Evolutionary conservation across 2,888 invertebrate species (phyloP).

Genomic region (Zelleria hepariella): DNA sequence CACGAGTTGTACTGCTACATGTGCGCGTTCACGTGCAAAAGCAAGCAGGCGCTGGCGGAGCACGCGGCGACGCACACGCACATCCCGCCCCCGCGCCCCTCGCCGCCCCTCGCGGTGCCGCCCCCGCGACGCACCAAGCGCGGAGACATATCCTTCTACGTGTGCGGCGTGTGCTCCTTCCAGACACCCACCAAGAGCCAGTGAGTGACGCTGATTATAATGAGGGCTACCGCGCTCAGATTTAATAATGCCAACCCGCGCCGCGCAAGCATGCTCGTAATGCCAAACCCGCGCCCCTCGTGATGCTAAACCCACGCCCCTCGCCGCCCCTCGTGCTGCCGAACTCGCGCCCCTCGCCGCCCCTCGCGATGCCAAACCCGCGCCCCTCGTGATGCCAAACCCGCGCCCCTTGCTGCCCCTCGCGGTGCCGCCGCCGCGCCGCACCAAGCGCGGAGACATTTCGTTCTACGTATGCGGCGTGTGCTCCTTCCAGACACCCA

Average conservation of each 20-base stretch:
- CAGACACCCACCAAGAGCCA: constrained; percentile 35
- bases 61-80: constrained; percentile 22
- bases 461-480: constrained; percentile 32
- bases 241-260: no score
- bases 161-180: constrained; percentile 40
- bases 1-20: constrained; percentile 36
- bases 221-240: no score
- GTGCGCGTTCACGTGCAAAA: constrained; percentile 26
- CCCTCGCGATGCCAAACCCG: constrained; percentile 24
- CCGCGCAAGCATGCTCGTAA: no score
- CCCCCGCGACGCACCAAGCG: neutral
- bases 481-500: constrained; percentile 40
- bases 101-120: neutral
- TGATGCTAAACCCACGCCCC: neutral
- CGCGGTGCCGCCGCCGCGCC: neutral
- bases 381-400: no score
- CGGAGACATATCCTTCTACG: constrained; percentile 17
- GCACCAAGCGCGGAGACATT: neutral
- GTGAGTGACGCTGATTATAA: no score
- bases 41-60: constrained; percentile 15
- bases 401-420: neutral
- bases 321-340: neutral
- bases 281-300: constrained; percentile 18
- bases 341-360: no score
- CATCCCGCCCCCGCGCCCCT: neutral